A percentile compares a stretch with the other conserved stretches of the same genome.
Evolutionary conservation across 2,113 vertebrate genomes (phyloP).

Genomic region (Meles meles): DNA sequence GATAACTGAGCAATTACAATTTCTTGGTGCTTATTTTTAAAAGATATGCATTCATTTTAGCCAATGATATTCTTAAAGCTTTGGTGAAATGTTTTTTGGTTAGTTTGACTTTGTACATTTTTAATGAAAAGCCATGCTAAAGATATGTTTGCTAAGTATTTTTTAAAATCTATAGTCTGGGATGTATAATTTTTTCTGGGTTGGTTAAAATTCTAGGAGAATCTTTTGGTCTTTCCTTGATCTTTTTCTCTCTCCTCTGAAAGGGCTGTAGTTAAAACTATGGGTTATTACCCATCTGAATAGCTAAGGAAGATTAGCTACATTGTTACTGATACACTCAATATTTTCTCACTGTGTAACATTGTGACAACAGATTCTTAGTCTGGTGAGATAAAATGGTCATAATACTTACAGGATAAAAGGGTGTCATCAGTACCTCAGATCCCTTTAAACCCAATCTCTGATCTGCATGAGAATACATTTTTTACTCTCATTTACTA

Average conservation of each 20-base stretch:
- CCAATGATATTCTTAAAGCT: not conserved
- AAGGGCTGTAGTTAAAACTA: not conserved
- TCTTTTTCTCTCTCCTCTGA: not conserved
- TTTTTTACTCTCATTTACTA: conserved; percentile 41
- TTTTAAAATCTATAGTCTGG: not conserved
- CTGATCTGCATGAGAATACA: conserved; percentile 18
- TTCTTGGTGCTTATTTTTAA: not conserved
- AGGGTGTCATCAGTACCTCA: not conserved
- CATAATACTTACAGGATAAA: conserved; percentile 33
- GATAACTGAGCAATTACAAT: not conserved
- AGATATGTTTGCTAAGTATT: not conserved
- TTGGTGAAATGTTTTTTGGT: not conserved
- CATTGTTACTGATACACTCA: not conserved
- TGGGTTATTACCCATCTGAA: conserved; percentile 22
- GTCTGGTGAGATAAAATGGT: conserved; percentile 37
- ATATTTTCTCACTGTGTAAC: not conserved
- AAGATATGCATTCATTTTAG: not conserved
- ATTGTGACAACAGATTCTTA: not conserved
- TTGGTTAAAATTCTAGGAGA: not conserved
- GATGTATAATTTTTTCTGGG: not conserved
- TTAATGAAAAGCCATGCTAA: not conserved
- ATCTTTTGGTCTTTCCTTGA: not conserved
- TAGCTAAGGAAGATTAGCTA: not conserved
- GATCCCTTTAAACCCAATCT: conserved; percentile 47
- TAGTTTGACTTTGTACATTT: not conserved